Percentiles rank a stretch among this genome's conserved stretches.
phyloP scores from a whole-genome alignment of 64 coral and sea anemone species.

The Stylophora pistillata region DNA sequence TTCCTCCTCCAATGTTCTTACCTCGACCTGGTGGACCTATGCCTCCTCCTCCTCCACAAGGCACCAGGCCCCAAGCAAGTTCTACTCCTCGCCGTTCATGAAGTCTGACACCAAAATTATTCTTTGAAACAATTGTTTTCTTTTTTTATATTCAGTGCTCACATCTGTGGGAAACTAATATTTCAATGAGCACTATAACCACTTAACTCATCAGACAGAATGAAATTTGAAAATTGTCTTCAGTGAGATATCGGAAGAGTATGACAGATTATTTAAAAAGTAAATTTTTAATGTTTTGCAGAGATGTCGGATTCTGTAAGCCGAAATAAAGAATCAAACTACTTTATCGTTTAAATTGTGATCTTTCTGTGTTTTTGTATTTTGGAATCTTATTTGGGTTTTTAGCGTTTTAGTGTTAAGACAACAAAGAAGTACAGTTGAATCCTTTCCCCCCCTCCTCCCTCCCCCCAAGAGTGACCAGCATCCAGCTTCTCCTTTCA shows the following conservation, averaged over 20 bases:
- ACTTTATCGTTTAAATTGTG: not conserved
- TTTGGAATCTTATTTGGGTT: no score
- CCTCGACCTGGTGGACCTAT: constrained; percentile 15
- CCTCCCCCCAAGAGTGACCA: no score
- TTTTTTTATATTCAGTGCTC: not conserved
- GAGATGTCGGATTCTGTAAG: not conserved
- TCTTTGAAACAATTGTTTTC: not conserved
- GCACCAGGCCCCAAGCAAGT: constrained; percentile 18
- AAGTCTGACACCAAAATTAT: not conserved
- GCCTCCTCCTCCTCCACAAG: constrained; percentile 16
- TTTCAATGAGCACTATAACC: not conserved
- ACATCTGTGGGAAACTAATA: not conserved
- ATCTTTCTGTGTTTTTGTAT: not conserved
- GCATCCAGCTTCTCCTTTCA: no score
- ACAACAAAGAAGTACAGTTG: no score
- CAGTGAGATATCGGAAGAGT: not conserved
- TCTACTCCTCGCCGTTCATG: constrained; percentile 1
- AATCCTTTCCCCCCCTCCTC: no score
- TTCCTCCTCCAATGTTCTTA: constrained; percentile 6
- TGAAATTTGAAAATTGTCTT: not conserved
- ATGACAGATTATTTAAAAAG: not conserved
- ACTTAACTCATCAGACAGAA: not conserved
- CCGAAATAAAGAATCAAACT: not conserved
- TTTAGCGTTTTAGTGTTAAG: no score
- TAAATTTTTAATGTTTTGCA: not conserved